These are phyloP conservation scores for Camponotus floridanus DNA, from an alignment of 1,140 invertebrate genomes.

Conservation along the genomic window DNA sequence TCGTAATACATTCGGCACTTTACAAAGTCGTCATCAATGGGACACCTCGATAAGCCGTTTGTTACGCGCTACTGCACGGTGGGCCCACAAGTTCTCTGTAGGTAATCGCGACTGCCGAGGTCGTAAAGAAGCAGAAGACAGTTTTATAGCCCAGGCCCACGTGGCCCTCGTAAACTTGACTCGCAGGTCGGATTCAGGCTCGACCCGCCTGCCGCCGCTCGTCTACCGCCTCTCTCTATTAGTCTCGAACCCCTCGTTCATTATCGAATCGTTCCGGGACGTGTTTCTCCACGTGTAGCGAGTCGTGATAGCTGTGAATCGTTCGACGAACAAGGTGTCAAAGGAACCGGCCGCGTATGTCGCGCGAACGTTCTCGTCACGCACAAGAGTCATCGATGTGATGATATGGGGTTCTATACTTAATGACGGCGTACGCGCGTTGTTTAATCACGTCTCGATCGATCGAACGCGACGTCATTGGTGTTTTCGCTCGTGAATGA, in stretches of 20 bases:
- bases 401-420: slow-evolving; percentile 58
- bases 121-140: slow-evolving; percentile 85
- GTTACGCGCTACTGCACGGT: slow-evolving; percentile 77
- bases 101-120: slow-evolving; percentile 78
- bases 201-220: slow-evolving; percentile 61
- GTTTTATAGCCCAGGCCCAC: slow-evolving; percentile 84
- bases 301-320: slow-evolving; percentile 71
- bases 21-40: slow-evolving; percentile 71
- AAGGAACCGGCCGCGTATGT: slow-evolving; percentile 12
- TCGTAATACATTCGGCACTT: slow-evolving; percentile 30
- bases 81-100: slow-evolving; percentile 77
- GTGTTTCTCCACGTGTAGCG: slow-evolving; percentile 72
- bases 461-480: background rate
- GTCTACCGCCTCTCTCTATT: slow-evolving; percentile 70
- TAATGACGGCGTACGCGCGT: slow-evolving; percentile 60
- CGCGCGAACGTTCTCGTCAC: slow-evolving; percentile 13
- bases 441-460: slow-evolving; percentile 3
- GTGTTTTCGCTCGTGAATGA: slow-evolving; percentile 70
- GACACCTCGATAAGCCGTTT: slow-evolving; percentile 70
- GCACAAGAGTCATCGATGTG: slow-evolving; percentile 36
- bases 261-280: slow-evolving; percentile 78
- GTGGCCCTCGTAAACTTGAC: slow-evolving; percentile 83
- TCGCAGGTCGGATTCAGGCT: slow-evolving; percentile 69
- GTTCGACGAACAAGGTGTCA: slow-evolving; percentile 39
- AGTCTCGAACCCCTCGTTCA: slow-evolving; percentile 75